Evolutionary conservation across 2,888 invertebrate species (phyloP), one percentile per base, ranked within the genome.

Genomic region (Meta bourneti): DNA sequence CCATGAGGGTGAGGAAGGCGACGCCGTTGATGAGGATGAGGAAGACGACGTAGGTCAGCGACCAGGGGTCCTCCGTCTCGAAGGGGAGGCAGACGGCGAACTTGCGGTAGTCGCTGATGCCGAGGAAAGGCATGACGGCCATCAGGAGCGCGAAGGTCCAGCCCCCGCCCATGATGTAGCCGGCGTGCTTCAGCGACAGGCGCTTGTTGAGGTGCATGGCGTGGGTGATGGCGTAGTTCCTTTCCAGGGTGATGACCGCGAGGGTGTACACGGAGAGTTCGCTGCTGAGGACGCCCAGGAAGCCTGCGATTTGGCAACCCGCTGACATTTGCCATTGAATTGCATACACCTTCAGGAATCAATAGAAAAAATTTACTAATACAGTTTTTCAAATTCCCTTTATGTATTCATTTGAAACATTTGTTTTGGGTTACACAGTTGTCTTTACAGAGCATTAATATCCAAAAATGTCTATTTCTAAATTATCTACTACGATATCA

Each of bases 41-140:
- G 93, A 98, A 97, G 1, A 98, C 97, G 49, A 99, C 98, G 95
- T 99, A 99, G 2, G 97, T 97, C 87, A 98, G 95, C 93, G 98
- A 97, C 1, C 97, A 96, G 34, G 97, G 96, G 93, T 96, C 96
- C 13, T 96, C 97, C 0, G 97, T 98, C 95, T 99, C 98, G 95
- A 99, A 98, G 0, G 99, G 99, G 93, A 99, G 96, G 95, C 99
- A 99, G 54, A 99, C 98, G 19, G 99, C 98, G 94, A 99, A 99
- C 95, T 98, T 98, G 91, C 98, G 96, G 95, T 99, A 99, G 95
- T 99, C 98, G 71, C 98, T 98, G 61, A 99, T 96, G 80, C 98
- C 99, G 93, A 98, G 95, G 82, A 99, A 96, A 0, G 99, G 99
- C 94, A 99, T 95, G 34, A 97, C 95, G 0, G 99, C 99, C 96